Percentiles rank a stretch among this genome's conserved stretches.
phyloP scores from a whole-genome alignment of 1,140 invertebrate genomes.

The Cydia fagiglandana region DNA sequence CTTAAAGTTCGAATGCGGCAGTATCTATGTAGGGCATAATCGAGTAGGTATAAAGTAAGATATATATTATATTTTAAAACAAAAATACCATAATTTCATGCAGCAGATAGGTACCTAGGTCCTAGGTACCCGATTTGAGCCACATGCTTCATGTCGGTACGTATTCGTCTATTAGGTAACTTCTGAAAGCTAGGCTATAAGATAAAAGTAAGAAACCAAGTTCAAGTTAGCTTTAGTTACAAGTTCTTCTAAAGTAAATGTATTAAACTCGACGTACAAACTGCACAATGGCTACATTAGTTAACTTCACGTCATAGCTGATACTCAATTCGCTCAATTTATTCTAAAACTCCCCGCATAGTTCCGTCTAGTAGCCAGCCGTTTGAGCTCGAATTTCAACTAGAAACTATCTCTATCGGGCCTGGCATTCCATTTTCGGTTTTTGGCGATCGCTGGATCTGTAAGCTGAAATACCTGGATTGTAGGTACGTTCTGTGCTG shows the following conservation, averaged over 20 bases:
- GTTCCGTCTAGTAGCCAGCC: neutral
- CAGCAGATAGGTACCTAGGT: too few species aligned
- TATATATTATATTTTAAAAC: too few species aligned
- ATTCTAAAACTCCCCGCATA: neutral
- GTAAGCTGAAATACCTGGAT: neutral
- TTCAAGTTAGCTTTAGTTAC: neutral
- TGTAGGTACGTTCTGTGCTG: neutral
- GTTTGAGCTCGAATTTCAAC: neutral
- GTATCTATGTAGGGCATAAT: too few species aligned
- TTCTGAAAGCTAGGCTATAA: too few species aligned
- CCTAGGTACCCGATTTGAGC: too few species aligned
- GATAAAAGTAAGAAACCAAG: too few species aligned
- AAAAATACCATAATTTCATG: too few species aligned
- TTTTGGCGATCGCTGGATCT: neutral
- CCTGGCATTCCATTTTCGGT: slow-evolving; percentile 5
- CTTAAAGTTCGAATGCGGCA: too few species aligned
- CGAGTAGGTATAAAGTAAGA: too few species aligned
- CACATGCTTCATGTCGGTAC: too few species aligned
- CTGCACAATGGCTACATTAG: neutral
- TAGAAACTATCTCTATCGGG: neutral
- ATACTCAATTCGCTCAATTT: slow-evolving; percentile 14
- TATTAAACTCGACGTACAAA: neutral
- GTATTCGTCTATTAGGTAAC: too few species aligned
- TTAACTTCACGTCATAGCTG: slow-evolving; percentile 6
- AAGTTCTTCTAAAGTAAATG: neutral